These are phyloP conservation scores for Rhabdomys dilectus DNA, from an alignment of 2,113 vertebrate genomes.

Conservation along the genomic window DNA sequence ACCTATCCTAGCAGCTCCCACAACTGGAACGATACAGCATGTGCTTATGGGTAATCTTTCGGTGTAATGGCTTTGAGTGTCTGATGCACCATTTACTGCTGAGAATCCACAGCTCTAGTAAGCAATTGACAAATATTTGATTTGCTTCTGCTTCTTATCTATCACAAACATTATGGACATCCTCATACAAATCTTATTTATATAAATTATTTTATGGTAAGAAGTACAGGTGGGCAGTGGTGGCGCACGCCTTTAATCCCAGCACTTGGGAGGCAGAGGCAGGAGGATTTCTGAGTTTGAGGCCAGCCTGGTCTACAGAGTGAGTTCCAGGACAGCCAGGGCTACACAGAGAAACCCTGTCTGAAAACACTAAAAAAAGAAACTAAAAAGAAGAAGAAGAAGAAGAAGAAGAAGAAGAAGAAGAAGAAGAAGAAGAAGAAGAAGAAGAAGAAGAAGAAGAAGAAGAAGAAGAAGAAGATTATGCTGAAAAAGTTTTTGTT, in stretches of 20 bases:
- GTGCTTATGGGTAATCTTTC: not conserved
- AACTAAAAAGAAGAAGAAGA: no score
- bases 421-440: no score
- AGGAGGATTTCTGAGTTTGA: no score
- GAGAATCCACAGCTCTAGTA: not conserved
- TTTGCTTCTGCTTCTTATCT: slow-evolving; percentile 9
- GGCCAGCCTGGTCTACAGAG: no score
- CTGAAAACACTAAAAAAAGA: no score
- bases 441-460: no score
- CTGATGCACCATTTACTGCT: not conserved
- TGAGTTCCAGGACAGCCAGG: no score
- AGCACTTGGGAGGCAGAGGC: no score
- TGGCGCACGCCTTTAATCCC: no score
- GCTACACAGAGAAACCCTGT: no score
- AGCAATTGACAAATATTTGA: not conserved
- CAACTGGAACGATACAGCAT: not conserved
- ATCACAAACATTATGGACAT: not conserved
- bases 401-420: no score
- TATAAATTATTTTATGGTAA: not conserved
- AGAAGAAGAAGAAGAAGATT: no score
- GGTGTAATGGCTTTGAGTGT: not conserved
- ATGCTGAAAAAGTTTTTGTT: not conserved
- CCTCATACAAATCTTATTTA: not conserved
- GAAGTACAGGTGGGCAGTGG: not conserved
- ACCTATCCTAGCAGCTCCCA: not conserved